Base-by-base conservation (phyloP, 2,797 vertebrate genomes). In the Zenarchopterus dispar region DNA sequence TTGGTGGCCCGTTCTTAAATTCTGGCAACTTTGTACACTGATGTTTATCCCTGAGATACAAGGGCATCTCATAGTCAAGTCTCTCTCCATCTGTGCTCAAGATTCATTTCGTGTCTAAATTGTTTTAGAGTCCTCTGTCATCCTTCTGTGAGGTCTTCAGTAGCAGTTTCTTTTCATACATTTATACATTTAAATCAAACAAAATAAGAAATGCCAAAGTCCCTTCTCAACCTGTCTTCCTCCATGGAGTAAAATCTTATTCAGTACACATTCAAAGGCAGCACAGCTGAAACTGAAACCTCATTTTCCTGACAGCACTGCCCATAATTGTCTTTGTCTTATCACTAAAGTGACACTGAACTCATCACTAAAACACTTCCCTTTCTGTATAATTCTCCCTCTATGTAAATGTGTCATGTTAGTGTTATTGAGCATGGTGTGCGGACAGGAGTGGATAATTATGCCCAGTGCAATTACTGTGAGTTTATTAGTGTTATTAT, bases 391-490 rank as follows among this genome's bases (percentile, higher is more conserved):
- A 26, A 39, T 49, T 70, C 48, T 75, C 53, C 17, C 33, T 18
- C 44, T 18, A 44, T 53, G 55, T 31, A 68, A 72, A 70, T 26
- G 57, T 42, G 65, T 65, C 53, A 61, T 45, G 66, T 64, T 41
- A 45, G 19, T 55, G 57, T 59, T 73, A 43, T 70, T 70, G 48
- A 41, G n/a, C 53, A 44, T 31, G 56, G 72, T 51, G 22, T 39
- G 19, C 49, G 54, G 26, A 21, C 59, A 58, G 19, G 26, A 74
- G 62, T 60, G 57, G 51, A 79, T 74, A 67, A 85, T 75, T 71
- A 74, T 71, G 47, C 21, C 26, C 8, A 0, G n/a, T 54, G 55
- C 49, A 68, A 60, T 84, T 66, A 70, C 18, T 4, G 17, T 2
- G 19, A 19, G 24, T 54, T 45, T 62, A 70, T 31, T 58, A 62